These are phyloP conservation scores for Oscheius sp. DNA, from an alignment of 1,140 invertebrate species.

Conservation along the genomic window DNA sequence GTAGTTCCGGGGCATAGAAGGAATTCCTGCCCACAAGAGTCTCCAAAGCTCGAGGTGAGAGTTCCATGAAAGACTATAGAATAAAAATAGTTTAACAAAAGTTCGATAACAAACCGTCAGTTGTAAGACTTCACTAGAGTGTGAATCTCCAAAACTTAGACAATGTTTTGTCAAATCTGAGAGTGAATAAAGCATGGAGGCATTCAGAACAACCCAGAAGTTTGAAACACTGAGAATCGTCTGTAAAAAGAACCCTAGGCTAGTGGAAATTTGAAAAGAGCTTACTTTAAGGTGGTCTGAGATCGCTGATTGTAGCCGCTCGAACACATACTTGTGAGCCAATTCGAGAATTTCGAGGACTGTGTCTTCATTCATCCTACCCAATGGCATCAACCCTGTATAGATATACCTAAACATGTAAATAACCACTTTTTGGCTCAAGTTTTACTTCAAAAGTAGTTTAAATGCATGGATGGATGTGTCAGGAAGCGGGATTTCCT, in stretches of 20 bases:
- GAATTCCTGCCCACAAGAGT: conserved; percentile 84
- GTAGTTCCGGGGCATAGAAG: conserved; percentile 89
- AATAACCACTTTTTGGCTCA: conserved; percentile 30
- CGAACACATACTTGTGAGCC: conserved; percentile 90
- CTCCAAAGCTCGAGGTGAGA: conserved; percentile 71
- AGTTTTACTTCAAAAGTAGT: conserved; percentile 60
- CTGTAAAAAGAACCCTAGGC: conserved; percentile 26
- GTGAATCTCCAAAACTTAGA: conserved; percentile 77
- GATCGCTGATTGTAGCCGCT: conserved; percentile 81
- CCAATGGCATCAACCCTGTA: conserved; percentile 80
- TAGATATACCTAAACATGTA: conserved; percentile 96
- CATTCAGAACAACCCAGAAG: conserved; percentile 75
- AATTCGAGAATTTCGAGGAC: conserved; percentile 81
- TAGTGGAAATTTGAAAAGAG: conserved; percentile 61
- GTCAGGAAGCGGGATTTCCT: conserved; percentile 79
- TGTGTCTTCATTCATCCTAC: conserved; percentile 74
- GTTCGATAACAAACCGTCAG: conserved; percentile 68
- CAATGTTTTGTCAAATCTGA: conserved; percentile 69
- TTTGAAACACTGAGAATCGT: conserved; percentile 16
- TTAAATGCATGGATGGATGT: conserved; percentile 84
- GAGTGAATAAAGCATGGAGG: conserved; percentile 74
- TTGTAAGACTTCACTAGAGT: conserved; percentile 78
- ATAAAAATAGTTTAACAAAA: neutral
- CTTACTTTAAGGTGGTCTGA: conserved; percentile 86
- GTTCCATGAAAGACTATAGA: conserved; percentile 70